phyloP scores from a whole-genome alignment of 2,113 vertebrate genomes.

The Hemiscyllium ocellatum region DNA sequence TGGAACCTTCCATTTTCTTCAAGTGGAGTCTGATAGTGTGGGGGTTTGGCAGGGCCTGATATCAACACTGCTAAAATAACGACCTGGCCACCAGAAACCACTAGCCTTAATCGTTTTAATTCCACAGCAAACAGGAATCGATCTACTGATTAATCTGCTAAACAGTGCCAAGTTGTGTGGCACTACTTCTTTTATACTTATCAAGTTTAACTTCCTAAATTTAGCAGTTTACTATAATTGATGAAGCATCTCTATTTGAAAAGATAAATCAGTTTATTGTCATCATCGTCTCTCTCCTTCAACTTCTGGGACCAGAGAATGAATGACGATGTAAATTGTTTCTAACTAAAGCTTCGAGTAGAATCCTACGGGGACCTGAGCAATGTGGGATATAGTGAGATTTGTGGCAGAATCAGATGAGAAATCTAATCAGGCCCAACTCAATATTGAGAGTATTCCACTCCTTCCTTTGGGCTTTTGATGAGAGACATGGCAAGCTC shows the following conservation, averaged over 20 bases:
- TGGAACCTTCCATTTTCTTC: too few relatives aligned
- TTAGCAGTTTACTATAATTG: background rate
- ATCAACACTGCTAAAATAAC: too few relatives aligned
- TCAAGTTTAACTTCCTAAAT: background rate
- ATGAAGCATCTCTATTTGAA: background rate
- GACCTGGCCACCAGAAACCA: too few relatives aligned
- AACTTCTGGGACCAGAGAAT: background rate
- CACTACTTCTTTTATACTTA: background rate
- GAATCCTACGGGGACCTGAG: too few relatives aligned
- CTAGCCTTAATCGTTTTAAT: background rate
- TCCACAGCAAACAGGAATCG: background rate
- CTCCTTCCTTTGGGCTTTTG: too few relatives aligned
- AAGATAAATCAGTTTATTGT: background rate
- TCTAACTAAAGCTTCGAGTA: background rate
- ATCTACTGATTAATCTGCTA: background rate
- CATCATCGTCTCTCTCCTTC: background rate
- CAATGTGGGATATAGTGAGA: too few relatives aligned
- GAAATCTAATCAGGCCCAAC: too few relatives aligned
- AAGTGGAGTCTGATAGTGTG: too few relatives aligned
- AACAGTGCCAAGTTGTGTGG: background rate
- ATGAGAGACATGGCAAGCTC: too few relatives aligned
- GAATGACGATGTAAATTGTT: background rate
- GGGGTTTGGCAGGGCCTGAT: too few relatives aligned
- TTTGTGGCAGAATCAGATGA: too few relatives aligned
- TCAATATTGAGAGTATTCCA: too few relatives aligned